Evolutionary conservation across 2,888 invertebrate species (phyloP), one percentile per base, ranked within the genome.

Genomic region (Andrena bicolor): DNA sequence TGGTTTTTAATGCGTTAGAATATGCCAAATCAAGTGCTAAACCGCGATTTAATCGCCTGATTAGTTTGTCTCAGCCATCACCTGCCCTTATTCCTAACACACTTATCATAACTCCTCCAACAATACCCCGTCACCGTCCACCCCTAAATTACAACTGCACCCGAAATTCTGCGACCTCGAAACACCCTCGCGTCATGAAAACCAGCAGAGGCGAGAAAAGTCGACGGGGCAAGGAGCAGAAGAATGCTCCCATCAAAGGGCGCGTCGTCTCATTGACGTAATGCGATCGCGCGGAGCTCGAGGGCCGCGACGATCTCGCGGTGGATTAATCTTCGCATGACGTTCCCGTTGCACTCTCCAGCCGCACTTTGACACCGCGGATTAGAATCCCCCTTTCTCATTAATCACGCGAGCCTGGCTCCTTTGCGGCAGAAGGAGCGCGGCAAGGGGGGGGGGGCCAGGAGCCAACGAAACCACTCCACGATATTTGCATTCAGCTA

Each of bases 261-360:
- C 32, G 26, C 56, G 26, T 28, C n/a, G 26, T 49, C 28, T 56
- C 51, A 30, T 41, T 35, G 51, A 41, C 65, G 56, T 72, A 73
- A 66, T 56, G 72, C n/a, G 10, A 35, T 60, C 16, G 16, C 56
- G 32, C 23, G 23, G 70, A 41, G 70, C 28, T 13, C n/a, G 13
- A 20, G 41, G n/a, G 16, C 65, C 41, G 41, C 41, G 41, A 41
- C 65, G 71, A 80, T 77, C 65, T 77, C 66, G 61, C 51, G 65
- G 5, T 51, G 76, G 32, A 77, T 77, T 76, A 84, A 84, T 82
- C 82, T 76, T 63, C 58, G 53, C 49, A 71, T 71, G 84, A 76
- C 66, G 53, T 61, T 61, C 61, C 48, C 16, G 64, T 16, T 51
- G 20, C 64, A 28, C 64, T 75, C 64, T 61, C 6, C 60, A 69